phyloP scores from a whole-genome alignment of 2,797 vertebrate genomes.

The Fundulus diaphanus region DNA sequence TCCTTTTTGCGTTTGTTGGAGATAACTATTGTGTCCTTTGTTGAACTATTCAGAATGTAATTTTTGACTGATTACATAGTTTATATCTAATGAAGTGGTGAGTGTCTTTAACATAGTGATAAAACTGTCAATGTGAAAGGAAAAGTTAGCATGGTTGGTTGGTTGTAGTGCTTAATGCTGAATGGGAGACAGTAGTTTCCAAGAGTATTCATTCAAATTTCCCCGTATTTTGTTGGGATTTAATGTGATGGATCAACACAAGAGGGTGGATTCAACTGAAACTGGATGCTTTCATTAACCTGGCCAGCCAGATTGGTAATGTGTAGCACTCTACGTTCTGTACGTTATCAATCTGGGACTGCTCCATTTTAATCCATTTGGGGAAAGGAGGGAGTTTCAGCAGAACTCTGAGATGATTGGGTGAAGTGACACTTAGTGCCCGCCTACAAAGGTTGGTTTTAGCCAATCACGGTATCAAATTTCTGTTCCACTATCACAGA shows the following conservation, averaged over 20 bases:
- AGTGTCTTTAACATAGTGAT: background rate
- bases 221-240: background rate
- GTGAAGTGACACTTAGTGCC: too few relatives aligned
- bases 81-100: background rate
- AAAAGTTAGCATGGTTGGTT: background rate
- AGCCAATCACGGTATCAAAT: too few relatives aligned
- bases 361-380: too few relatives aligned
- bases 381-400: too few relatives aligned
- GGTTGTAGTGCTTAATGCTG: background rate
- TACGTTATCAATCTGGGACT: too few relatives aligned
- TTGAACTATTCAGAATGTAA: background rate
- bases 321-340: too few relatives aligned
- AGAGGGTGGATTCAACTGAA: background rate
- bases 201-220: background rate
- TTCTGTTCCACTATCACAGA: too few relatives aligned
- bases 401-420: too few relatives aligned
- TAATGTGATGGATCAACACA: background rate
- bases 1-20: constrained; percentile 32
- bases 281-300: background rate
- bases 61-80: background rate
- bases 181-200: too few relatives aligned
- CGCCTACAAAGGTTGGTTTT: too few relatives aligned
- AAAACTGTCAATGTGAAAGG: background rate
- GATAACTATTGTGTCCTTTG: constrained; percentile 51
- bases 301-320: too few relatives aligned